These are phyloP conservation scores for Pantherophis alleghaniensis DNA, from an alignment of 2,797 vertebrate genomes.

Conservation along the genomic window DNA sequence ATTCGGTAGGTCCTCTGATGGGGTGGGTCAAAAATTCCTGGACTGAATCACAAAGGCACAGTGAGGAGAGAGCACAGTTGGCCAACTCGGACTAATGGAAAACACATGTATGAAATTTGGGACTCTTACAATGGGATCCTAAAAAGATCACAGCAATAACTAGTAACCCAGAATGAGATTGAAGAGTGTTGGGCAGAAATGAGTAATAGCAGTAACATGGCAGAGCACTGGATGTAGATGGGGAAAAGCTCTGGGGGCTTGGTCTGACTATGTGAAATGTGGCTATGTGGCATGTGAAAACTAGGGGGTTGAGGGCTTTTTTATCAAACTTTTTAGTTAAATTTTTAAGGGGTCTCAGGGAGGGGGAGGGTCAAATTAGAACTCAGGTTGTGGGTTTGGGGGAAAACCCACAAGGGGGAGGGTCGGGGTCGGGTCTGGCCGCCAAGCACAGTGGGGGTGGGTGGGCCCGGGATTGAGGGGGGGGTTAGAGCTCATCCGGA, in stretches of 20 bases:
- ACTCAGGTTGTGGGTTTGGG: too few species aligned
- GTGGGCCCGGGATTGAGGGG: too few species aligned
- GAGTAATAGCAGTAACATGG: not conserved
- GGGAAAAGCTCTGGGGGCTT: not conserved
- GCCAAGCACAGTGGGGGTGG: too few species aligned
- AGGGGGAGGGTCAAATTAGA: too few species aligned
- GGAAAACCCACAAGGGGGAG: too few species aligned
- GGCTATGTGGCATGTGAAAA: too few species aligned
- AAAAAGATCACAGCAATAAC: not conserved
- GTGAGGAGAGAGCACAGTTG: too few species aligned
- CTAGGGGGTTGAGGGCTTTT: too few species aligned
- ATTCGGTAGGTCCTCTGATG: slow-evolving; percentile 23
- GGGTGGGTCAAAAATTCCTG: not conserved
- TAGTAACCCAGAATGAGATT: not conserved
- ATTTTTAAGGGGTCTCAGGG: too few species aligned
- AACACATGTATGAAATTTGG: not conserved
- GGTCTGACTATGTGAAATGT: not conserved
- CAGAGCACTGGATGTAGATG: not conserved
- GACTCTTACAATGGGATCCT: not conserved
- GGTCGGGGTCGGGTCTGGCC: too few species aligned
- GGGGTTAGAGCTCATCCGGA: too few species aligned
- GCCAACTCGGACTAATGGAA: not conserved
- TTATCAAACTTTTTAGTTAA: too few species aligned
- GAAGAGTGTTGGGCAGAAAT: not conserved
- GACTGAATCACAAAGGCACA: not conserved